A percentile compares a stretch with the other conserved stretches of the same genome.
Evolutionary conservation across 1,140 invertebrate genomes (phyloP).

Genomic region (Mycetomoellerius zeteki): DNA sequence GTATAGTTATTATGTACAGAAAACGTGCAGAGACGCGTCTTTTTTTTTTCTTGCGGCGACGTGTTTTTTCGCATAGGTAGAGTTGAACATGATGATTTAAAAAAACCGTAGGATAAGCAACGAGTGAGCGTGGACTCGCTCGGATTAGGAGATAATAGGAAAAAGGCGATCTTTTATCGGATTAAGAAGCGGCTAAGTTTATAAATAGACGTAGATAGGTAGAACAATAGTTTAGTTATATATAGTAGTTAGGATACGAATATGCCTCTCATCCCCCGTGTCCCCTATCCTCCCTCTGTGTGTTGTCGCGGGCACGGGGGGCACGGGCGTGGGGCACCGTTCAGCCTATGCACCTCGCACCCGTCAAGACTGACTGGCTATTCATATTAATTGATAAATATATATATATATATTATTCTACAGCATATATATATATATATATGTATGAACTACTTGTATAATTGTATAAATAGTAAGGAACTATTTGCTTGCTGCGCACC

Average conservation of each 20-base stretch:
- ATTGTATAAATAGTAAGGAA: conserved; percentile 81
- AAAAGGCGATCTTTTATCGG: conserved; percentile 51
- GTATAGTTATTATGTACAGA: conserved; percentile 60
- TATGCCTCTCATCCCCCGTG: conserved; percentile 57
- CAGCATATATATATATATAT: conserved; percentile 75
- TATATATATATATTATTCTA: conserved; percentile 80
- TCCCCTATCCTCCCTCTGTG: conserved; percentile 68
- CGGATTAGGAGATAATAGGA: conserved; percentile 76
- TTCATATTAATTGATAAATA: conserved; percentile 81
- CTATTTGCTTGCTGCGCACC: conserved; percentile 83
- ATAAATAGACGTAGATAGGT: conserved; percentile 78
- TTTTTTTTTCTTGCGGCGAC: conserved; percentile 29
- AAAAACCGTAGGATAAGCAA: conserved; percentile 45
- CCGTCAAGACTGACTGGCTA: conserved; percentile 86
- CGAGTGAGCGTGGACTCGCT: conserved; percentile 65
- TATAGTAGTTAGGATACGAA: conserved; percentile 78
- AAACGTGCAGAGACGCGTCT: conserved; percentile 41
- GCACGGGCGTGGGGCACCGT: conserved; percentile 76
- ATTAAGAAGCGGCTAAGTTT: conserved; percentile 72
- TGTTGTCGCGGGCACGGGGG: conserved; percentile 38
- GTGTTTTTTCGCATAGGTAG: conserved; percentile 51
- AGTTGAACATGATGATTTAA: conserved; percentile 50
- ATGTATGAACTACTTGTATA: conserved; percentile 78
- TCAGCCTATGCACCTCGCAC: conserved; percentile 82
- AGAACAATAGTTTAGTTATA: conserved; percentile 58